Base-by-base conservation (phyloP, 2,888 invertebrate species). In the Uropetala carovei region DNA sequence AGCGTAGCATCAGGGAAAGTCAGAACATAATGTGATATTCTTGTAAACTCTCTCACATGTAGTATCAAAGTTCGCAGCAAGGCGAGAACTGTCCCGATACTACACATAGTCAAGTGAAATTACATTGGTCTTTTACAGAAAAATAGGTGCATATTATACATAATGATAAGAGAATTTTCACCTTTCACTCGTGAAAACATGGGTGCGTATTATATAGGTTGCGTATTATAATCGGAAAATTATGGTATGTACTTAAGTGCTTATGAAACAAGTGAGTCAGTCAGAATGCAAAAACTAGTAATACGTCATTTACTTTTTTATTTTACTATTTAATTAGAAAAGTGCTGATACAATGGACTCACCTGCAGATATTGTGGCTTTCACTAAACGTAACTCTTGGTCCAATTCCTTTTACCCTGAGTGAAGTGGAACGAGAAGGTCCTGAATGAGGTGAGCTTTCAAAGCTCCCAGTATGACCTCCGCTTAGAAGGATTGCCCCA, bases 381-480 rank as follows among this genome's bases (percentile, higher is more conserved):
- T 96, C 96, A 93, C 96, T 96, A 94, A 96, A 96, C 0, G 96
- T 96, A 43, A 96, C 96, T 93, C 96, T 95, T 81, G 96, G 96
- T 83, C 96, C 96, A 91, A 93, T 93, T 27, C 95, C 95, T 94
- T 95, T 96, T 1, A 96, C 96, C 93, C 96, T 95, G 56, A 97
- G 94, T 0, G 97, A 97, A 83, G 97, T 97, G 68, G 97, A 97
- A 83, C 96, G 93, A 81, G 94, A 94, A 10, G 94, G 94, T 75
- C 94, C 94, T 82, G 94, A 94, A 83, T 93, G 96, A 0, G 98
- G 97, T 43, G 98, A 98, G 94, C 97, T 98, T 94, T 97, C 97
- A 94, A 96, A 96, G 94, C 96, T 96, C n/a, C 95, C 96, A 64
- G 97, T 96, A 94, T 96, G 22, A 97, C 97, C 64, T 68, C 89